Evolutionary conservation across 2,888 invertebrate species (phyloP).

Genomic region (Phasia obesa): DNA sequence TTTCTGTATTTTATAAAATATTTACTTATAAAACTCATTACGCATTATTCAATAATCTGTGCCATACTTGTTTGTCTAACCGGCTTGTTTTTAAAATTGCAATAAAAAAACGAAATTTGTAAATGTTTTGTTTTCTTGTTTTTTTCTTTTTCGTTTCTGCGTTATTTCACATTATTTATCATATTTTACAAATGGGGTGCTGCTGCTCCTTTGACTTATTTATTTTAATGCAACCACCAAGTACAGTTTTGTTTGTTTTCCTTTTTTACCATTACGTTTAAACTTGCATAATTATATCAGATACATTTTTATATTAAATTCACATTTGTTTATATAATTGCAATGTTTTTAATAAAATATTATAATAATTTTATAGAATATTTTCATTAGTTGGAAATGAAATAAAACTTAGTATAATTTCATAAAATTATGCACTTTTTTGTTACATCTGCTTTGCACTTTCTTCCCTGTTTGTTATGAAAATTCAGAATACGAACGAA

Average conservation of each 20-base stretch:
- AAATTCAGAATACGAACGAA: conserved; percentile 45
- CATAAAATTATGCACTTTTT: conserved; percentile 65
- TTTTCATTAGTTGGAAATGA: not conserved
- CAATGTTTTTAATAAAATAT: not conserved
- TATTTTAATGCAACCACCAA: conserved; percentile 63
- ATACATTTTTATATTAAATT: not conserved
- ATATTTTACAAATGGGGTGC: conserved; percentile 45
- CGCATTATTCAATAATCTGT: not conserved
- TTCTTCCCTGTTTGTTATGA: conserved; percentile 68
- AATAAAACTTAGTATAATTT: not conserved
- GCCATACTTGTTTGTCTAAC: conserved; percentile 20
- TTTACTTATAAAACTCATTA: conserved; percentile 8
- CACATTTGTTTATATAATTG: not conserved
- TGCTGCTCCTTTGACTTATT: conserved; percentile 33
- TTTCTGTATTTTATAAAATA: conserved; percentile 17
- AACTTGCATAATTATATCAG: conserved; percentile 52
- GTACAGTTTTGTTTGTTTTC: conserved; percentile 65
- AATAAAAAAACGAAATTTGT: not conserved
- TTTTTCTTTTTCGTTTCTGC: not conserved
- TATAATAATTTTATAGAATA: conserved; percentile 17
- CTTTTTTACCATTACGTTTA: conserved; percentile 50
- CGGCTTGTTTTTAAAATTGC: not conserved
- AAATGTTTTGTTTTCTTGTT: conserved; percentile 24
- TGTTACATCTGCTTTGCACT: conserved; percentile 66
- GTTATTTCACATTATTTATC: conserved; percentile 41